phyloP scores from a whole-genome alignment of 2,797 vertebrate genomes.

The Etheostoma nigrum region DNA sequence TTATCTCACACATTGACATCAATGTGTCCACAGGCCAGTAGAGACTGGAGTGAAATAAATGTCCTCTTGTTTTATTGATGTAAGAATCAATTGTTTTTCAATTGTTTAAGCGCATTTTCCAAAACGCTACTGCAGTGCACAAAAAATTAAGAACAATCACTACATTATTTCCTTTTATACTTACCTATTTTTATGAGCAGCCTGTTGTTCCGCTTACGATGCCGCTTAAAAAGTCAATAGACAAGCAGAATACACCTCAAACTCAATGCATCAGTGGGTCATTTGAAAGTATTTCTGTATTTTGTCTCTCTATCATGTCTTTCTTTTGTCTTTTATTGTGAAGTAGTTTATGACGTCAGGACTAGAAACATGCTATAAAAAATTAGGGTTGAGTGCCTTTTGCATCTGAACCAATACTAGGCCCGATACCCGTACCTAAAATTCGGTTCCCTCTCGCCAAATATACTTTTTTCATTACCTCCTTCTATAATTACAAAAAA shows the following conservation, averaged over 20 bases:
- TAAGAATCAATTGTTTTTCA: not conserved
- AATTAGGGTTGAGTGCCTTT: too few relatives aligned
- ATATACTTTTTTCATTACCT: too few relatives aligned
- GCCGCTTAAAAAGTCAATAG: too few relatives aligned
- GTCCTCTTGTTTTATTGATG: not conserved
- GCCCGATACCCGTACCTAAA: too few relatives aligned
- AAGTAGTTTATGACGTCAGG: not conserved
- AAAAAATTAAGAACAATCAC: not conserved
- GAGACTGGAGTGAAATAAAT: not conserved
- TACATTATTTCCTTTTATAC: not conserved
- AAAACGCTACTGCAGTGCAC: not conserved
- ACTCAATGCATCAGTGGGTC: not conserved
- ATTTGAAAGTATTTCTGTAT: not conserved
- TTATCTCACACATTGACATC: not conserved
- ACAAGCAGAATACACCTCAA: not conserved
- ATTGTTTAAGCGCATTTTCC: not conserved
- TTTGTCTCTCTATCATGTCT: not conserved
- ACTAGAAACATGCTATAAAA: not conserved
- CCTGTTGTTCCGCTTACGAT: not conserved
- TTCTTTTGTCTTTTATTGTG: not conserved
- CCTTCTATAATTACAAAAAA: too few relatives aligned
- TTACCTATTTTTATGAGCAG: not conserved
- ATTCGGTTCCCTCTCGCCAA: too few relatives aligned
- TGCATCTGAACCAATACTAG: too few relatives aligned
- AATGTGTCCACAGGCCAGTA: not conserved